phyloP scores from a whole-genome alignment of 2,888 invertebrate genomes.

The Trissoscelio sp. region DNA sequence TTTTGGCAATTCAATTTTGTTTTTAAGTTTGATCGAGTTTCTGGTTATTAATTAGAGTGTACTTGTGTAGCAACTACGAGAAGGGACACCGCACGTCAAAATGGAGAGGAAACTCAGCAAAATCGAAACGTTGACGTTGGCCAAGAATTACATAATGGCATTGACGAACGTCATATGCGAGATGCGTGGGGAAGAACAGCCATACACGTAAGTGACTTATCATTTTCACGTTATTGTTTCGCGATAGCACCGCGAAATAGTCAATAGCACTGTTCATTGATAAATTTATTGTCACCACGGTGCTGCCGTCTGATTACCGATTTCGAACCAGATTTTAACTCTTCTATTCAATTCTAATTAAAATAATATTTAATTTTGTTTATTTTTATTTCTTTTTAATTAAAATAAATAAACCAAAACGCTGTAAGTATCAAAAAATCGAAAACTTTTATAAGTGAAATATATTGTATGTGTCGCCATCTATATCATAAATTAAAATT shows the following conservation, averaged over 20 bases:
- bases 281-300: constrained; percentile 1
- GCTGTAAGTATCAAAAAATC: no score
- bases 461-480: no score
- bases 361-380: no score
- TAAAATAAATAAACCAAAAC: no score
- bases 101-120: constrained; percentile 91
- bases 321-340: no score
- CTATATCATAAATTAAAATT: no score
- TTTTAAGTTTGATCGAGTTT: not conserved
- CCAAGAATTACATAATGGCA: constrained; percentile 93
- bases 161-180: constrained; percentile 92
- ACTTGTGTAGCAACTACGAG: constrained; percentile 87
- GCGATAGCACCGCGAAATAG: constrained; percentile 51
- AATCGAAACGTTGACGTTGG: constrained; percentile 91
- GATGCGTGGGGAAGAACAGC: constrained; percentile 89
- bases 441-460: no score
- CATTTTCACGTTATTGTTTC: constrained; percentile 55
- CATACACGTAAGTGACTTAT: constrained; percentile 86
- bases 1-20: no score
- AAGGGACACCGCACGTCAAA: constrained; percentile 91
- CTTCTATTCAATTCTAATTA: no score
- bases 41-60: constrained; percentile 16
- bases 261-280: constrained; percentile 49
- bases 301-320: no score
- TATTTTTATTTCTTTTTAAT: no score